These are phyloP conservation scores for Heliconius nattereri DNA, from an alignment of 1,140 invertebrate species.

Conservation along the genomic window DNA sequence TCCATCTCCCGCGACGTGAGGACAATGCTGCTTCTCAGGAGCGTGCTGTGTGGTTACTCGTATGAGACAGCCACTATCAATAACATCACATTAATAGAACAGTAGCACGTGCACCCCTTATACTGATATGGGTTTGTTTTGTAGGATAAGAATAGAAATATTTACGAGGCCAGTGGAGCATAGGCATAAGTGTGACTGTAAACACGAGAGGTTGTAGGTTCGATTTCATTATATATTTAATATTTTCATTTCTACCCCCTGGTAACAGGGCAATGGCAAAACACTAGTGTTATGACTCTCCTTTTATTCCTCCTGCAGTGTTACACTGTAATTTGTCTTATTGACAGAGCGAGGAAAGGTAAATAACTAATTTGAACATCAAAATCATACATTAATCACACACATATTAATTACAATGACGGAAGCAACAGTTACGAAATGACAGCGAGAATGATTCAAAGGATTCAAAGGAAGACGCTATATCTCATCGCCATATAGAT, in stretches of 20 bases:
- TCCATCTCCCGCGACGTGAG: conserved; percentile 21
- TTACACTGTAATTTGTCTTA: not conserved
- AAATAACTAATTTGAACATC: not conserved
- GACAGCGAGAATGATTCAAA: not conserved
- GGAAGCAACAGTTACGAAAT: not conserved
- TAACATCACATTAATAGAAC: not conserved
- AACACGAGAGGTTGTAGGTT: no score
- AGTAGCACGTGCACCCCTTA: not conserved
- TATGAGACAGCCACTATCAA: not conserved
- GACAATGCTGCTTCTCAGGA: not conserved
- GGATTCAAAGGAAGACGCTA: not conserved
- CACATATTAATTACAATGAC: not conserved
- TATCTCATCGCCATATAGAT: not conserved
- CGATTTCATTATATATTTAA: no score
- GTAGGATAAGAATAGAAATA: no score
- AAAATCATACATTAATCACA: not conserved
- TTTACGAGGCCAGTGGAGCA: no score
- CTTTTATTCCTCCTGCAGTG: no score
- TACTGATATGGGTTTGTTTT: not conserved
- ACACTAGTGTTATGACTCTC: no score
- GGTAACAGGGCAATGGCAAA: no score
- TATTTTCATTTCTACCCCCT: no score
- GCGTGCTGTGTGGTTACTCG: not conserved
- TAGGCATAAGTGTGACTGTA: no score
- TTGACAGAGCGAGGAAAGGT: not conserved